A percentile compares a stretch with the other conserved stretches of the same genome.
Conservation (phyloP, 64 coral and sea anemone species). For the Montipora foliosa region DNA sequence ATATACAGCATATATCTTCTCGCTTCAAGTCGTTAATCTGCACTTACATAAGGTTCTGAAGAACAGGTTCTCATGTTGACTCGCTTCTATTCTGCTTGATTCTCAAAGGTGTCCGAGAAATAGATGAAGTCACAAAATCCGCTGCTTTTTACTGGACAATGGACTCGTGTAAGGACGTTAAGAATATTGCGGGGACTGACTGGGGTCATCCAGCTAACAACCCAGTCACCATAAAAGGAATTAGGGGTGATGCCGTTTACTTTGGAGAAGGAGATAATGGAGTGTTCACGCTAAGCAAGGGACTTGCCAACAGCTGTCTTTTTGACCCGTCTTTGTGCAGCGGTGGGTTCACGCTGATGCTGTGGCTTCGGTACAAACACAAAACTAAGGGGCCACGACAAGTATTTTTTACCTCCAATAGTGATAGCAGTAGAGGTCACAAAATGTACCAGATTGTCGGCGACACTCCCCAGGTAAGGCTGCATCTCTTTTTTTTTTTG, state of each 20-base stretch:
- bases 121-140: background rate
- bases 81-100: too few species aligned
- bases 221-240: constrained; percentile 1
- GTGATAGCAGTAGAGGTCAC: constrained; percentile 4
- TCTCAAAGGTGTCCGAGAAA: background rate
- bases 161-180: constrained; percentile 19
- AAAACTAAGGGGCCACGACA: background rate
- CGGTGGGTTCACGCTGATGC: constrained; percentile 20
- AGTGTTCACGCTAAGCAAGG: background rate
- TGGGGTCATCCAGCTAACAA: background rate
- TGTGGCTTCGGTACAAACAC: constrained; percentile 46
- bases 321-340: constrained; percentile 6
- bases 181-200: constrained; percentile 10
- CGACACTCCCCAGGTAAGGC: background rate
- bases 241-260: constrained; percentile 23
- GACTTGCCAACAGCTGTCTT: background rate
- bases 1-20: too few species aligned
- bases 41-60: too few species aligned
- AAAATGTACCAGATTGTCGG: constrained; percentile 25
- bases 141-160: constrained; percentile 54
- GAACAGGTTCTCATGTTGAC: too few species aligned
- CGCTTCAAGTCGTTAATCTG: too few species aligned
- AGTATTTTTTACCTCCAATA: constrained; percentile 26
- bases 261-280: background rate
- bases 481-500: too few species aligned